Evolutionary conservation across 2,888 invertebrate species (phyloP), one percentile per base, ranked within the genome.

Genomic region (Dascillus cervinus): DNA sequence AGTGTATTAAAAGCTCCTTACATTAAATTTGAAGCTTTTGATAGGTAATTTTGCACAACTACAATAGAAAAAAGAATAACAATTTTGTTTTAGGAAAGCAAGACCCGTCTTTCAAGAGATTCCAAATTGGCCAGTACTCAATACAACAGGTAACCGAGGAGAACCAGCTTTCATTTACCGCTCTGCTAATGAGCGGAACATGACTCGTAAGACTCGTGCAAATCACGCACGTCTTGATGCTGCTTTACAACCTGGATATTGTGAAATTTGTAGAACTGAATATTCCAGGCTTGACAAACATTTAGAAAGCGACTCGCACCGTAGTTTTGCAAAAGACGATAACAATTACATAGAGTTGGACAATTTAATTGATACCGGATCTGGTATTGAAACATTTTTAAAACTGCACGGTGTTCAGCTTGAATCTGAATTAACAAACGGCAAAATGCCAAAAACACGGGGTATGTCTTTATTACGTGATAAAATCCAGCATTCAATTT

Each of bases 261-360:
- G 85, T 66, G 84, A 86, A 65, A 80, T 87, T 61, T 87, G 87
- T 62, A 81, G 80, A 55, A 66, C 75, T 26, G 81, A 82, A 50
- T 87, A 83, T 61, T 72, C 71, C 36, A 79, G 78, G 53, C 67
- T 82, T 8, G 72, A 74, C 9, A 71, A 79, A 41, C 87, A 87
- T 55, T 66, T 84, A 11, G 77, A 79, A 43, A 81, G 81, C 14
- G 79, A 82, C 47, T 77, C 79, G 49, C 87, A 87, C 63, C 65
- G 77, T 32, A 76, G 77, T 43, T 82, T 83, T 60, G 79, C 81
- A 15, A 74, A 77, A 32, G 82, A 86, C 59, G 76, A 79, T 49
- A 72, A 73, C 43, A 84, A 85, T 62, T 87, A 81, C 62, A 67
- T 82, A 20, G 76, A 82, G 4, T 65, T 87, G 29, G 86, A 87